Evolutionary conservation across 2,888 invertebrate species (phyloP), one percentile per base, ranked within the genome.

Genomic region (Drosophila engyochracea): DNA sequence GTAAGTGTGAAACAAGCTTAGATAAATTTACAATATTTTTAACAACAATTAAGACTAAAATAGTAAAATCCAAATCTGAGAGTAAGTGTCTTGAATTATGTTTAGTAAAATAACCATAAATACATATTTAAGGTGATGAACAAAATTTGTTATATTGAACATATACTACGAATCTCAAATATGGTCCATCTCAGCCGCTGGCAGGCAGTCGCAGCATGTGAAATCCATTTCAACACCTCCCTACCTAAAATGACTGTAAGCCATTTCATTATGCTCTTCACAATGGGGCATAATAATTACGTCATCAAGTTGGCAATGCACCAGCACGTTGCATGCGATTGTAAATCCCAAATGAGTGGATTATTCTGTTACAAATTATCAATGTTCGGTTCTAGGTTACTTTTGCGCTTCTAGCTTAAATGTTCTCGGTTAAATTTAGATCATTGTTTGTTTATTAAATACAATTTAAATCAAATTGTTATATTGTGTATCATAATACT

Each of bases 241-340:
- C 66, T 60, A 47, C 37, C 58, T 51, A 47, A 41, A 49, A 25
- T 59, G 22, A 25, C 55, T 49, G 49, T 7, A 31, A 62, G 22
- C 67, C 70, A 67, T 70, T 79, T 79, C 79, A 80, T 80, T 72
- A 79, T 72, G 65, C 64, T 14, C 65, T 77, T 28, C 39, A 44
- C 54, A 66, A 30, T 44, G 35, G 51, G 39, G 37, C 54, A 63
- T 51, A 47, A 35, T 53, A 58, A 22, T 47, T 35, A 33, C 16
- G 37, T n/a, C 44, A 70, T 35, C 12, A n/a, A 31, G n/a, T 22
- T 61, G 70, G 60, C 70, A 54, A 19, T 10, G 31, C 4, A 22
- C 44, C 44, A 53, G 10, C 12, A 14, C 16, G 4, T 31, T 49
- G 31, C 37, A 57, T 63, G 25, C n/a, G 28, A 57, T 33, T 35